Evolutionary conservation across 2,888 invertebrate species (phyloP), one percentile per base, ranked within the genome.

Genomic region (Argynnis bischoffii): DNA sequence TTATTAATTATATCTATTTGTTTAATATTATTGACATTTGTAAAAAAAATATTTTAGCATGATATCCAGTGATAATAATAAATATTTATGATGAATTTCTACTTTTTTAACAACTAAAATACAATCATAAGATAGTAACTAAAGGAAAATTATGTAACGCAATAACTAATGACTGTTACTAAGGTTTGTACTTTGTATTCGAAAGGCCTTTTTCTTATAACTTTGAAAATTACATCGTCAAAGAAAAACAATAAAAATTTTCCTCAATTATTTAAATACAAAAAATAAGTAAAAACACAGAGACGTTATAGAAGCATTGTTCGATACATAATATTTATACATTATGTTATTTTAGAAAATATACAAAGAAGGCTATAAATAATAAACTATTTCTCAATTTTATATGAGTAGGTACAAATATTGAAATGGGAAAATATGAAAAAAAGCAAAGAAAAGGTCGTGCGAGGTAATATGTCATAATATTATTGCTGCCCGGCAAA

Each of bases 391-490:
- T 53, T 18, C 15, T 18, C 51, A 61, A 41, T 60, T 60, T 41
- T 41, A 47, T 70, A 46, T 65, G 48, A 60, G 63, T 71, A 57
- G 41, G 59, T 63, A 59, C 55, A 59, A 69, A 63, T 67, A 78
- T 72, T 75, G 74, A 71, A 75, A 77, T 77, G 72, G 65, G 72
- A 75, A 76, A 78, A 77, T 70, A 71, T 73, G 72, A 77, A 81
- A 78, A 18, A 81, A 79, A 76, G 78, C 76, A 75, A 76, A 81
- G 82, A 85, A 84, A 86, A 84, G 83, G 81, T 79, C 81, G 76
- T 66, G 73, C 81, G 82, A 86, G 86, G 90, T 88, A 89, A 92
- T 92, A 89, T 86, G 89, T 92, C 90, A 91, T 88, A 92, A 91
- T 90, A 90, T 91, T 91, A 92, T 91, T 90, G 88, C 89, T 77